Evolutionary conservation across 2,797 vertebrate genomes (phyloP).

Genomic region (Stomatorhinus walkeri): DNA sequence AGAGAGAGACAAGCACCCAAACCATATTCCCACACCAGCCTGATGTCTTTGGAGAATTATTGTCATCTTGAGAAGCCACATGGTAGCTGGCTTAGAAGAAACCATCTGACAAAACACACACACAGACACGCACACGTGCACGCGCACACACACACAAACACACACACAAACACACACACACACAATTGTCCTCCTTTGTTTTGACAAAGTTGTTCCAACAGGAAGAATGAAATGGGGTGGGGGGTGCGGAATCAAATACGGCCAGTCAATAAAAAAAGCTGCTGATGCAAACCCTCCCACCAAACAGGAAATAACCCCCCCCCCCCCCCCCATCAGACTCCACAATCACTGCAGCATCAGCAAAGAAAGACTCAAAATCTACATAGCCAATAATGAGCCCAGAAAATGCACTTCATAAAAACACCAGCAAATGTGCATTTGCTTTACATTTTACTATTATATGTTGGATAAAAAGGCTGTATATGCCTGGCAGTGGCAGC

Average conservation of each 20-base stretch:
- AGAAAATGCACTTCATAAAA: background rate
- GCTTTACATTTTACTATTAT: background rate
- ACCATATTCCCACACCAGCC: background rate
- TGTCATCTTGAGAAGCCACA: background rate
- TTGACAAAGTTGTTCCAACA: background rate
- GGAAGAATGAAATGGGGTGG: background rate
- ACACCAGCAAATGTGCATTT: background rate
- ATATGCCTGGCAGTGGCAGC: background rate
- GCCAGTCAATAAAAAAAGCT: background rate
- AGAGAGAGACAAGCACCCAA: too few relatives aligned
- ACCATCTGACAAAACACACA: background rate
- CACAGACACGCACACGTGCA: background rate
- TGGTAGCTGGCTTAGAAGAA: background rate
- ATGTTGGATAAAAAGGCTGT: background rate
- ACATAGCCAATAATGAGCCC: background rate
- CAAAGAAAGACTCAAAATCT: background rate
- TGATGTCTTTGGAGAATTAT: background rate
- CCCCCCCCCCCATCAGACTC: background rate
- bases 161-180: background rate
- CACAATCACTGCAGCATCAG: background rate
- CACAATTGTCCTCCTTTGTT: background rate
- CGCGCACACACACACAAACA: background rate
- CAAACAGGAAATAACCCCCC: background rate
- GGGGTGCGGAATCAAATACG: background rate
- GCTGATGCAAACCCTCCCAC: background rate